Conservation (phyloP, 2,888 invertebrate species). For the Drosophila melanocephala region DNA sequence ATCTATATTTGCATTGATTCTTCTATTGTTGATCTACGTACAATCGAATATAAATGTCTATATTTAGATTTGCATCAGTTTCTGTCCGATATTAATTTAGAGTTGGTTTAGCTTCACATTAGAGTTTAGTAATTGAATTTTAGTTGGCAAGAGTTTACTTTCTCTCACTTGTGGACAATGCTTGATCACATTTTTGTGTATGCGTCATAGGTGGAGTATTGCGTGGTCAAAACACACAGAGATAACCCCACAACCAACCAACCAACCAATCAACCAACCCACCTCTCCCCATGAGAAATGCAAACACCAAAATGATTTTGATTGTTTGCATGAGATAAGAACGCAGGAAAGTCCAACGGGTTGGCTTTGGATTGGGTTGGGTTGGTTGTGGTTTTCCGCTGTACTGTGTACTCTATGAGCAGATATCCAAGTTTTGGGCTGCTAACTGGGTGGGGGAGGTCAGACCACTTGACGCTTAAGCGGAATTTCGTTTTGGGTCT, state of each 20-base stretch:
- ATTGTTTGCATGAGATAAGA: constrained; percentile 53
- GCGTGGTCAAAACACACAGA: not conserved
- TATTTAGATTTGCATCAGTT: not conserved
- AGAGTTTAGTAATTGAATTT: not conserved
- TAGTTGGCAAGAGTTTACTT: not conserved
- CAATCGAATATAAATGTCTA: not conserved
- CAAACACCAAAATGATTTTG: constrained; percentile 1
- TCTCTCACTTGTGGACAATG: not conserved
- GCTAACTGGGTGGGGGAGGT: constrained; percentile 12
- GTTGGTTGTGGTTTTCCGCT: not conserved
- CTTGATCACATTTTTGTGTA: not conserved
- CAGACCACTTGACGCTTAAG: constrained; percentile 45
- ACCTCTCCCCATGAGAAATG: constrained; percentile 16
- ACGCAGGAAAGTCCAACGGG: constrained; percentile 2
- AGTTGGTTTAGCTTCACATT: not conserved
- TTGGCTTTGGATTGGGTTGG: not conserved
- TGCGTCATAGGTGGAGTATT: constrained; percentile 1
- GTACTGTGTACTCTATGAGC: not conserved
- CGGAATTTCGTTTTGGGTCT: constrained; percentile 13
- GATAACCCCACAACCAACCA: constrained; percentile 13
- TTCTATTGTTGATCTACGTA: not conserved
- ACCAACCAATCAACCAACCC: constrained; percentile 58
- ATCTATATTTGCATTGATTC: not conserved
- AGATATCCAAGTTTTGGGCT: not conserved
- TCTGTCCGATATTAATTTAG: not conserved